Conservation (phyloP, 2,888 invertebrate genomes). For the Apoderus coryli region DNA sequence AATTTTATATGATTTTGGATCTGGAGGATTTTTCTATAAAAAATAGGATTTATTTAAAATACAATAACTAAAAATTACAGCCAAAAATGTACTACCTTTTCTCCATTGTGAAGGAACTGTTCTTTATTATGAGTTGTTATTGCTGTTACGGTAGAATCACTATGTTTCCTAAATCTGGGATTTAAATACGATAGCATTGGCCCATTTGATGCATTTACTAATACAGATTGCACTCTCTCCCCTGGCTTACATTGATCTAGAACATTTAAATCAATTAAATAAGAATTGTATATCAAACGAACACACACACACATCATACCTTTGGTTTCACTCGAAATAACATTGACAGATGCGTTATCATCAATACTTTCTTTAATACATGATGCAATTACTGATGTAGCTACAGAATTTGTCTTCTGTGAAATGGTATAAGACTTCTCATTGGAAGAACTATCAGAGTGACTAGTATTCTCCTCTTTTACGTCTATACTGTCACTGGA, state of each 20-base stretch:
- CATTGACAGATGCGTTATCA: no score
- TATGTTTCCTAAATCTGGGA: slow-evolving; percentile 27
- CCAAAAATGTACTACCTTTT: slow-evolving; percentile 24
- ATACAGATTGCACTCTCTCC: slow-evolving; percentile 30
- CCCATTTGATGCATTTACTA: slow-evolving; percentile 32
- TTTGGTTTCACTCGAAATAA: no score
- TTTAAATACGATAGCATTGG: slow-evolving; percentile 32
- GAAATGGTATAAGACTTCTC: slow-evolving; percentile 22
- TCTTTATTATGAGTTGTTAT: no score
- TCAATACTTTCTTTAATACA: slow-evolving; percentile 18
- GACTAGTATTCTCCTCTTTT: slow-evolving; percentile 25
- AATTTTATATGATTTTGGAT: slow-evolving; percentile 24
- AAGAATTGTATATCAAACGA: no score
- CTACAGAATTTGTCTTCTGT: slow-evolving; percentile 26
- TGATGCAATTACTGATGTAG: slow-evolving; percentile 30
- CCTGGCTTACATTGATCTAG: slow-evolving; percentile 20
- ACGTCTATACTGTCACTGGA: slow-evolving; percentile 23
- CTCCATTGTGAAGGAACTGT: slow-evolving; percentile 28
- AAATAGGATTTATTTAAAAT: slow-evolving; percentile 8
- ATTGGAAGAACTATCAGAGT: slow-evolving; percentile 20
- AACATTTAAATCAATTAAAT: slow-evolving; percentile 13
- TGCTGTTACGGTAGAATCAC: slow-evolving; percentile 22
- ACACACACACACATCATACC: no score
- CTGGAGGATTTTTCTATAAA: slow-evolving; percentile 21
- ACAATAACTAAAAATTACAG: slow-evolving; percentile 4